Base-by-base conservation (phyloP, 1,140 invertebrate genomes). In the Prorops nasuta region DNA sequence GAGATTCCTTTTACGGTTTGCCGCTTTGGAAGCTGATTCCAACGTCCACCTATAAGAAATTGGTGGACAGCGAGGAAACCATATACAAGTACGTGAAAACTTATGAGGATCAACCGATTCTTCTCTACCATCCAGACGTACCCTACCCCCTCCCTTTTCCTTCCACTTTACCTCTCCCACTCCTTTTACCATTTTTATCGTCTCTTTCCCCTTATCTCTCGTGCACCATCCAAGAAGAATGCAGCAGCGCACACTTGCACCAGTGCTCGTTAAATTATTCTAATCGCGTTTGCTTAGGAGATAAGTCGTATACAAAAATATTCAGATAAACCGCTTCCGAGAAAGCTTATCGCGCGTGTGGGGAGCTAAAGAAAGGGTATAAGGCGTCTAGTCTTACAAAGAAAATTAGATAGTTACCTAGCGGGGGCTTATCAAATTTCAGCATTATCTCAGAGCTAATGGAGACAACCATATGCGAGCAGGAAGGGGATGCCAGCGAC, bases 11-110 rank as follows among this genome's bases (percentile, higher is more conserved):
- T 72, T 94, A 89, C 68, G 89, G 89, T 0, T 78, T 91, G 18
- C 89, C 90, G 0, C 71, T 91, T 21, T 93, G 91, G 90, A 93
- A 93, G 71, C 80, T 88, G 44, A 81, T 88, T 21, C 83, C 86
- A 1, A 91, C 90, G 0, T 72, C 79, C 18, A 80, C 87, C 0
- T 94, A 92, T 66, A 81, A 77, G 31, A 82, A 85, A 6, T 83
- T 92, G 36, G 83, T 84, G 14, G 70, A 82, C 36, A 85, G 86
- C 64, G 91, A 95, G 76, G 86, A 91, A 51, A 81, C 80, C 35
- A 88, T 94, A 70, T 92, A 93, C 71, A 83, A 79, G 81, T 81
- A 67, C 71, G 75, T 67, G 35, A 32, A 38, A 31, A 35, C 14
- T 54, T 14, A 41, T 37, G 22, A 36, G 35, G 7, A 21, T 40